Evolutionary conservation across 1,140 invertebrate genomes (phyloP).

Genomic region (Drosophila burlai): DNA sequence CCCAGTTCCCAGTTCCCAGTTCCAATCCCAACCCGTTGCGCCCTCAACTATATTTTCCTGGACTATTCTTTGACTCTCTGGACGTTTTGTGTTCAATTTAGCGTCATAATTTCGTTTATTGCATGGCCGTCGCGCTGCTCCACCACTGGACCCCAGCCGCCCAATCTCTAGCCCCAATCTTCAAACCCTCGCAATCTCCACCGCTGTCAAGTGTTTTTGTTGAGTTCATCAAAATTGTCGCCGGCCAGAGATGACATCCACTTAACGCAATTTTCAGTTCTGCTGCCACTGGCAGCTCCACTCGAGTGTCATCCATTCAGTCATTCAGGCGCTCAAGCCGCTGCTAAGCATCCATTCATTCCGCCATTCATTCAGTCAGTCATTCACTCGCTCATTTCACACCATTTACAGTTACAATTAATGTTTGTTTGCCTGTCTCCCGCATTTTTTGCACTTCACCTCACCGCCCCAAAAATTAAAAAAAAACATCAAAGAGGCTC

Average conservation of each 20-base stretch:
- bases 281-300: slow-evolving; percentile 54
- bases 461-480: neutral
- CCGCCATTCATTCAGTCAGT: slow-evolving; percentile 47
- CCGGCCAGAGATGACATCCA: slow-evolving; percentile 62
- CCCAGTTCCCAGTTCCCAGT: slow-evolving; percentile 3
- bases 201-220: slow-evolving; percentile 80
- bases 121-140: slow-evolving; percentile 52
- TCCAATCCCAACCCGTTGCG: slow-evolving; percentile 12
- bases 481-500: slow-evolving; percentile 60
- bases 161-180: neutral
- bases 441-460: slow-evolving; percentile 50
- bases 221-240: slow-evolving; percentile 83
- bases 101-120: slow-evolving; percentile 83
- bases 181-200: slow-evolving; percentile 24
- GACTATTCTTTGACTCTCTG: slow-evolving; percentile 72
- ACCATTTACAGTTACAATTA: slow-evolving; percentile 81
- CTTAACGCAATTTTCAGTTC: slow-evolving; percentile 72
- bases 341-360: slow-evolving; percentile 56
- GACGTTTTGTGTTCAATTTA: slow-evolving; percentile 82
- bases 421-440: slow-evolving; percentile 74
- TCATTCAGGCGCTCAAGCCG: slow-evolving; percentile 56
- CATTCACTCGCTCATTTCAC: slow-evolving; percentile 64
- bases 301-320: slow-evolving; percentile 70
- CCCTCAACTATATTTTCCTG: slow-evolving; percentile 41
- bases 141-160: neutral